Percentiles rank a stretch among this genome's conserved stretches.
These are phyloP conservation scores for Clarias pachynema DNA, from an alignment of 2,797 vertebrate species.

Conservation along the genomic window DNA sequence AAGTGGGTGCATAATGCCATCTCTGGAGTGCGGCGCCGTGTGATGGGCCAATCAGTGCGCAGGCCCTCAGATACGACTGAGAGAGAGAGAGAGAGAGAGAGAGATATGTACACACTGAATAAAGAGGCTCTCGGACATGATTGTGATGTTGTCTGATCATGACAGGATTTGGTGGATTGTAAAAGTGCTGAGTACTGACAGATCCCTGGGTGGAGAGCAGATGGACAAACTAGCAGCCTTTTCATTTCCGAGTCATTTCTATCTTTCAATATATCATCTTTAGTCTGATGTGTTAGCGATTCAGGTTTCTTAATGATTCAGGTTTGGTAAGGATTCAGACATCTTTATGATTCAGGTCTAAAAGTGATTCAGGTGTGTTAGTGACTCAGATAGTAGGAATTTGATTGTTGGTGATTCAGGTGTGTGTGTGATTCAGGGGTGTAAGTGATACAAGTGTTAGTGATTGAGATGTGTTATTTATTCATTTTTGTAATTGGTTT, in stretches of 20 bases:
- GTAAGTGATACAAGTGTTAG: too few species aligned
- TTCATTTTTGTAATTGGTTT: background rate
- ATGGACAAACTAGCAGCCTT: background rate
- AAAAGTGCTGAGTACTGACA: background rate
- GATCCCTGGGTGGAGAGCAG: background rate
- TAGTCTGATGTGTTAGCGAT: background rate
- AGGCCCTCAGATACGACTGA: slow-evolving; percentile 72
- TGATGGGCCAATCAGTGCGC: slow-evolving; percentile 80
- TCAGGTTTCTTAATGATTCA: background rate
- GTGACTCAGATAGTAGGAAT: background rate
- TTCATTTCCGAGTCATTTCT: background rate
- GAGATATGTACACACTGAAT: slow-evolving; percentile 13
- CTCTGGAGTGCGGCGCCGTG: slow-evolving; percentile 86
- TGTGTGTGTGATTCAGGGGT: background rate
- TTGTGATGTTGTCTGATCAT: slow-evolving; percentile 26
- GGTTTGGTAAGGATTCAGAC: background rate
- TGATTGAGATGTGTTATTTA: background rate
- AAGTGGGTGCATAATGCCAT: slow-evolving; percentile 91
- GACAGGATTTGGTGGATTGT: slow-evolving; percentile 8
- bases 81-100: slow-evolving; percentile 56
- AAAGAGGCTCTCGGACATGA: slow-evolving; percentile 12
- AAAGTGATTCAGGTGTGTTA: background rate
- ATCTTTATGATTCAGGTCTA: background rate
- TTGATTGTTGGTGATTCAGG: background rate
- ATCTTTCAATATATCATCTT: background rate